A percentile compares a stretch with the other conserved stretches of the same genome.
Conservation (phyloP, 2,888 invertebrate genomes). For the Spatulosminthurus flaviceps region DNA sequence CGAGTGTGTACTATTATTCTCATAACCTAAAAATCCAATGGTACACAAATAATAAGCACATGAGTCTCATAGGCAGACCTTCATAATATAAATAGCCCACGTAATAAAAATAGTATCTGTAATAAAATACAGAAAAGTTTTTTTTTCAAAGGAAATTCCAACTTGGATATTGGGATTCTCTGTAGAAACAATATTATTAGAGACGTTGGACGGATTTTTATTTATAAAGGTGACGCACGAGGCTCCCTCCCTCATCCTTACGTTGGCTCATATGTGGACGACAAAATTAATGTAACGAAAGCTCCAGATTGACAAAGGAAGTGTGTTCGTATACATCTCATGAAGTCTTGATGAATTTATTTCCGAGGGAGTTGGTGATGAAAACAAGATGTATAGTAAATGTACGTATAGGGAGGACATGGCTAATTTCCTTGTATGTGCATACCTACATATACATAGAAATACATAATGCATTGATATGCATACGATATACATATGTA, state of each 20-base stretch:
- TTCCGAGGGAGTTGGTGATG: neutral
- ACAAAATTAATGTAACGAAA: neutral
- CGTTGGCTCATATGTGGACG: neutral
- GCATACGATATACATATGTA: too few species aligned
- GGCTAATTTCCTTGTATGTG: neutral
- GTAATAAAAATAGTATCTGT: too few species aligned
- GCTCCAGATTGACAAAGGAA: conserved; percentile 27
- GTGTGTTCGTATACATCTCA: conserved; percentile 6
- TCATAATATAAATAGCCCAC: too few species aligned
- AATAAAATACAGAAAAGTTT: too few species aligned
- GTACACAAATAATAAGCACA: too few species aligned
- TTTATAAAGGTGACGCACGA: neutral
- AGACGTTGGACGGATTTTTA: neutral
- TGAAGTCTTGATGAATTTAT: conserved; percentile 27
- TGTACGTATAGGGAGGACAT: neutral
- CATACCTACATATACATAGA: neutral
- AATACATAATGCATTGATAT: too few species aligned
- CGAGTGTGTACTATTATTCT: too few species aligned
- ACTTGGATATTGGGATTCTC: too few species aligned
- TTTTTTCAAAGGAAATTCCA: too few species aligned
- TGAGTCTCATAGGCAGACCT: too few species aligned
- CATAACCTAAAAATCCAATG: too few species aligned
- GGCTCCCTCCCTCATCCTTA: neutral
- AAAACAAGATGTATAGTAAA: conserved; percentile 2
- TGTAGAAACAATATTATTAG: too few species aligned